phyloP scores from a whole-genome alignment of 2,113 vertebrate genomes.

The Gopherus evgoodei region DNA sequence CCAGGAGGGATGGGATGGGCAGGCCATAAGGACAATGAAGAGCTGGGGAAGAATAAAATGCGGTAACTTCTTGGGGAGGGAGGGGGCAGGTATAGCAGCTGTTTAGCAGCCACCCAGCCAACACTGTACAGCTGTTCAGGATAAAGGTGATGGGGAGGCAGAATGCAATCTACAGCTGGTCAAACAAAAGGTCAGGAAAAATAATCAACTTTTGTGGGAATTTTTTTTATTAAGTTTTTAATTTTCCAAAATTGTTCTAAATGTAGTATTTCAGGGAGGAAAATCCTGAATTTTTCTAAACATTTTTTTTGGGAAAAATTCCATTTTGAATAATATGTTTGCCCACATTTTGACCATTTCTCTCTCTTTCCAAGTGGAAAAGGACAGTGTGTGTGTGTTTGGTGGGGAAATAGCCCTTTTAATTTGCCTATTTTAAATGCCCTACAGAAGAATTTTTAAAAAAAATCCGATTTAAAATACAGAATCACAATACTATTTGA shows the following conservation, averaged over 20 bases:
- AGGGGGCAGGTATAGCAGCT: accelerated
- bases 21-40: not conserved
- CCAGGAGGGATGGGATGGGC: not conserved
- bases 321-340: not conserved
- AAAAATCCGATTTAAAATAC: not conserved
- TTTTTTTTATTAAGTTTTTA: not conserved
- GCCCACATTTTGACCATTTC: not conserved
- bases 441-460: not conserved
- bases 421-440: not conserved
- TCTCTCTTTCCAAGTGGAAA: not conserved
- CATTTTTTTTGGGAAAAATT: not conserved
- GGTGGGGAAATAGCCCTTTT: not conserved
- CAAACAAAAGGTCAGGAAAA: not conserved
- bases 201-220: not conserved
- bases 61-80: not conserved
- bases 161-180: not conserved
- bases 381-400: not conserved
- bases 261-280: not conserved
- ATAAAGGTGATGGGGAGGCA: not conserved
- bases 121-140: not conserved
- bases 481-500: not conserved
- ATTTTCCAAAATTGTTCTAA: not conserved
- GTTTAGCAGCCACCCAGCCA: not conserved
- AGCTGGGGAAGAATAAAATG: not conserved
- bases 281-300: not conserved